Evolutionary conservation across 1,140 invertebrate species (phyloP), one percentile per base, ranked within the genome.

Genomic region (Drosophila cardini): DNA sequence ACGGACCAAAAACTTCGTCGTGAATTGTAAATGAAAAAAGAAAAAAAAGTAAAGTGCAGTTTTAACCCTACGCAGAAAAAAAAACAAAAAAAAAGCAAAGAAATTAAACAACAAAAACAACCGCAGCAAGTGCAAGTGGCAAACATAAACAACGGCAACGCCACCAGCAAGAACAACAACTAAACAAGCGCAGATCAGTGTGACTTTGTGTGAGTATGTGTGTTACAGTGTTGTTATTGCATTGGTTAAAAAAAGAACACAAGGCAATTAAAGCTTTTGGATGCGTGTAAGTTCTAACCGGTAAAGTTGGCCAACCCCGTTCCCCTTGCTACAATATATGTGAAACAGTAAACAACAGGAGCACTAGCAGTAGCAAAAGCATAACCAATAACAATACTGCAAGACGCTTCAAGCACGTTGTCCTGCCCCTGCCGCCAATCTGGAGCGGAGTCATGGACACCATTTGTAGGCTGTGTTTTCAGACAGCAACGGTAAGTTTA

Each of bases 391-490:
- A 70, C 34, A 83, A 68, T 42, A 74, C 30, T 48, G 72, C 64
- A 61, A 78, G 61, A 56, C 64, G 70, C 58, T 56, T 15, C 52
- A 32, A 72, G 55, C 76, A 89, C 84, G 79, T 75, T 78, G 77
- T 87, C 79, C 76, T 80, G 67, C 72, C 45, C 46, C 77, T 64
- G 69, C 80, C 64, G 63, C 34, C 80, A 76, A 72, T 55, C 71
- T 80, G 78, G 78, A 74, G 70, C 65, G 78, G 71, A 73, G 84
- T 72, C 90, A 92, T 92, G 91, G 91, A 92, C 81, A 92, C 90
- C 71, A 92, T 92, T 76, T 92, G 91, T 89, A 92, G 91, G 80
- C 83, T 92, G 71, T 92, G 91, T 56, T 92, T 91, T 76, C 91
- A 92, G 76, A 89, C 91, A 80, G 91, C 91, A 80, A 85, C 91